These are phyloP conservation scores for Macrobrachium rosenbergii DNA, from an alignment of 1,140 invertebrate species.

Conservation along the genomic window DNA sequence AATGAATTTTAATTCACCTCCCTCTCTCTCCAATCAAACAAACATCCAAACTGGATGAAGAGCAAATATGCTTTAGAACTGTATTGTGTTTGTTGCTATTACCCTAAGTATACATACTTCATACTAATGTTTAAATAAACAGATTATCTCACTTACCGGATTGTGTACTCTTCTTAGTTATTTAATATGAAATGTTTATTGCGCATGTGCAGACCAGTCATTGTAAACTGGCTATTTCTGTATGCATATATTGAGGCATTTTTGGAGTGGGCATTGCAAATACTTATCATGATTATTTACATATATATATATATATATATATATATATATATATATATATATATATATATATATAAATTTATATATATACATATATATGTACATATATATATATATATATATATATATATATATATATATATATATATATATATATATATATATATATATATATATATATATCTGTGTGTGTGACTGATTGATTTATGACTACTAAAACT, in stretches of 20 bases:
- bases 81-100: too few relatives aligned
- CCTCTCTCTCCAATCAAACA: too few relatives aligned
- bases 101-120: too few relatives aligned
- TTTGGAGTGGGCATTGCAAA: background rate
- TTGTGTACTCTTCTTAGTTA: too few relatives aligned
- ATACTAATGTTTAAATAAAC: too few relatives aligned
- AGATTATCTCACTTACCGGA: too few relatives aligned
- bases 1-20: too few relatives aligned
- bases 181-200: too few relatives aligned
- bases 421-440: conserved; percentile 22
- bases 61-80: too few relatives aligned
- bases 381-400: conserved; percentile 11
- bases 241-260: background rate
- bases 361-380: conserved; percentile 9
- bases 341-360: background rate
- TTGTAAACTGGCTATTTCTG: background rate
- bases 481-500: too few relatives aligned
- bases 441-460: conserved; percentile 11
- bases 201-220: background rate
- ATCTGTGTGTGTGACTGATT: too few relatives aligned
- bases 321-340: conserved; percentile 29
- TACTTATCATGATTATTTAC: background rate
- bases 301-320: conserved; percentile 24
- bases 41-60: too few relatives aligned
- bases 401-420: background rate